Conservation (phyloP, 2,113 vertebrate genomes). For the Epinephelus moara region DNA sequence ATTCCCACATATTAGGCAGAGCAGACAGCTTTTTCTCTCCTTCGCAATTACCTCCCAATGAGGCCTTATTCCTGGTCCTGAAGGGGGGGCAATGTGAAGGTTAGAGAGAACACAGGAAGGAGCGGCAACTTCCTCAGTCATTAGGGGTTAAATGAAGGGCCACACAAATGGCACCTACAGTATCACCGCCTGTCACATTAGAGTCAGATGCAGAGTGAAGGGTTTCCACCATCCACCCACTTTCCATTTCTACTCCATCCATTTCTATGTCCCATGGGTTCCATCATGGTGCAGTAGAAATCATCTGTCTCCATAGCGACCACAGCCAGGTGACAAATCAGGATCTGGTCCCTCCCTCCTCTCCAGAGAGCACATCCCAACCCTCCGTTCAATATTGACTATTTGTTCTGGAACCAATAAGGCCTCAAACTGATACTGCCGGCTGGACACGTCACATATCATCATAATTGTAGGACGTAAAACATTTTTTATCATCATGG, state of each 20-base stretch:
- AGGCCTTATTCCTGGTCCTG: conserved; percentile 34
- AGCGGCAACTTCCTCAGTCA: conserved; percentile 48
- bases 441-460: conserved; percentile 25
- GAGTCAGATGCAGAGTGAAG: conserved; percentile 52
- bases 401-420: conserved; percentile 57
- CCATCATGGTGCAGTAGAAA: conserved; percentile 43
- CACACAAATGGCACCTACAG: conserved; percentile 44
- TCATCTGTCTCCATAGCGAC: conserved; percentile 72
- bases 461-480: conserved; percentile 29
- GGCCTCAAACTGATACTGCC: conserved; percentile 32
- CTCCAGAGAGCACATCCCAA: conserved; percentile 40
- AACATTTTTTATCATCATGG: conserved; percentile 14
- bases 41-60: conserved; percentile 52
- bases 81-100: conserved; percentile 50
- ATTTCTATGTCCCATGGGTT: conserved; percentile 61
- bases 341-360: conserved; percentile 27
- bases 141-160: conserved; percentile 57
- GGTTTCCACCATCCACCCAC: conserved; percentile 50
- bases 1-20: conserved; percentile 47
- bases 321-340: conserved; percentile 62
- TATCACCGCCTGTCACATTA: conserved; percentile 64
- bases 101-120: conserved; percentile 26
- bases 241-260: conserved; percentile 50
- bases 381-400: conserved; percentile 37
- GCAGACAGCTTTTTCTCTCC: conserved; percentile 38